A percentile compares a stretch with the other conserved stretches of the same genome.
Conservation (phyloP, 2,797 vertebrate species). For the Anguilla anguilla region DNA sequence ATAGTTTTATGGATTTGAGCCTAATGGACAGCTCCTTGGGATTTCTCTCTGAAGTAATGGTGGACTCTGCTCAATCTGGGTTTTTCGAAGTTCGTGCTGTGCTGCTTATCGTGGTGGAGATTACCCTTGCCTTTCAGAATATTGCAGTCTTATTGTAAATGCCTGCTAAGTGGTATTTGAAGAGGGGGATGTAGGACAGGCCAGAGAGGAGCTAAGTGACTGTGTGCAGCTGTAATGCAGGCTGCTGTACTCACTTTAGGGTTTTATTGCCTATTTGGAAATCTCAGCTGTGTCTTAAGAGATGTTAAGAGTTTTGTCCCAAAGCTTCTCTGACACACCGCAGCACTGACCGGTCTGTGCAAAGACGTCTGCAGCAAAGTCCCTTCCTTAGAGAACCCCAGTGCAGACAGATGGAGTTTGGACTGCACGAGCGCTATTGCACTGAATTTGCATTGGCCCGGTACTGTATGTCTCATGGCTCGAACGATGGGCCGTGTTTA, state of each 20-base stretch:
- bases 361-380: slow-evolving; percentile 47
- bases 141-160: slow-evolving; percentile 65
- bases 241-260: slow-evolving; percentile 23
- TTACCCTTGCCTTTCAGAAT: slow-evolving; percentile 51
- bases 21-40: slow-evolving; percentile 54
- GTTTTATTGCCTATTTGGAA: slow-evolving; percentile 58
- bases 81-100: slow-evolving; percentile 41
- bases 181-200: slow-evolving; percentile 24
- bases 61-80: slow-evolving; percentile 34
- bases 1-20: background rate
- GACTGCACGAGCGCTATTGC: slow-evolving; percentile 26
- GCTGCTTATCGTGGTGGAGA: slow-evolving; percentile 54
- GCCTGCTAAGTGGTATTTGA: slow-evolving; percentile 55
- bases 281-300: slow-evolving; percentile 57
- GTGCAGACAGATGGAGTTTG: slow-evolving; percentile 44
- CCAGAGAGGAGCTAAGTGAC: slow-evolving; percentile 57
- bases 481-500: slow-evolving; percentile 16
- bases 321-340: slow-evolving; percentile 62
- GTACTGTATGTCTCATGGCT: slow-evolving; percentile 46
- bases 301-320: slow-evolving; percentile 52
- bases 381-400: slow-evolving; percentile 52
- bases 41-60: slow-evolving; percentile 26
- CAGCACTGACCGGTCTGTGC: slow-evolving; percentile 29
- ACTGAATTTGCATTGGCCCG: slow-evolving; percentile 32
- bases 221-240: slow-evolving; percentile 35